phyloP scores from a whole-genome alignment of 2,113 vertebrate species.

The Sebastes schlegelii region DNA sequence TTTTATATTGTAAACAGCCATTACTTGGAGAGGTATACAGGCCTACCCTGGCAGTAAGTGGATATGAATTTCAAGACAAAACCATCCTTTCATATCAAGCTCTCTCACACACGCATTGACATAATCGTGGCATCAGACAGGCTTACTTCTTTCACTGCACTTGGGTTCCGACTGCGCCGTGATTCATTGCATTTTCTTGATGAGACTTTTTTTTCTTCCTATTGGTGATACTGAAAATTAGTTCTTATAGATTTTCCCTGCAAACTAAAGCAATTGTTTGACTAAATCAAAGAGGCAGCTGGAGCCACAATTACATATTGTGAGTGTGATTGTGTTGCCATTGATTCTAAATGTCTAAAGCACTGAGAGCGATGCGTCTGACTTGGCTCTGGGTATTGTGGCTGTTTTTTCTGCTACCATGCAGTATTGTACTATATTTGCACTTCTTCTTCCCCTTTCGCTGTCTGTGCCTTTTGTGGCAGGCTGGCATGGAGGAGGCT shows the following conservation, averaged over 20 bases:
- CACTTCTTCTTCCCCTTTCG: constrained; percentile 59
- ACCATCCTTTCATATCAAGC: constrained; percentile 80
- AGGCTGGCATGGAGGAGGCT: constrained; percentile 72
- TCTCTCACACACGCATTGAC: constrained; percentile 73
- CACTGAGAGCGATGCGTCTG: constrained; percentile 65
- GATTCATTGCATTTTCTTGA: constrained; percentile 75
- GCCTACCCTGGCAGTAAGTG: constrained; percentile 77
- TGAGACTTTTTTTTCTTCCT: constrained; percentile 65
- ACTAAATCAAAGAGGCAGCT: constrained; percentile 80
- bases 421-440: constrained; percentile 66
- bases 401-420: constrained; percentile 36
- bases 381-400: constrained; percentile 58
- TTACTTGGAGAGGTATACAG: constrained; percentile 79
- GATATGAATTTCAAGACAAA: constrained; percentile 79
- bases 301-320: constrained; percentile 77
- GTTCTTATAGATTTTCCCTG: constrained; percentile 70
- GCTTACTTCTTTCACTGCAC: constrained; percentile 52
- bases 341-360: constrained; percentile 75
- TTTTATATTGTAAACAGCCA: constrained; percentile 84
- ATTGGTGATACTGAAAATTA: constrained; percentile 75
- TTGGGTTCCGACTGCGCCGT: constrained; percentile 44
- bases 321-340: constrained; percentile 75
- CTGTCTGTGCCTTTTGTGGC: constrained; percentile 67
- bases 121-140: constrained; percentile 75
- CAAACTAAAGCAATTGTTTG: constrained; percentile 77